Base-by-base conservation (phyloP, 2,797 vertebrate genomes). In the Brotula barbata region DNA sequence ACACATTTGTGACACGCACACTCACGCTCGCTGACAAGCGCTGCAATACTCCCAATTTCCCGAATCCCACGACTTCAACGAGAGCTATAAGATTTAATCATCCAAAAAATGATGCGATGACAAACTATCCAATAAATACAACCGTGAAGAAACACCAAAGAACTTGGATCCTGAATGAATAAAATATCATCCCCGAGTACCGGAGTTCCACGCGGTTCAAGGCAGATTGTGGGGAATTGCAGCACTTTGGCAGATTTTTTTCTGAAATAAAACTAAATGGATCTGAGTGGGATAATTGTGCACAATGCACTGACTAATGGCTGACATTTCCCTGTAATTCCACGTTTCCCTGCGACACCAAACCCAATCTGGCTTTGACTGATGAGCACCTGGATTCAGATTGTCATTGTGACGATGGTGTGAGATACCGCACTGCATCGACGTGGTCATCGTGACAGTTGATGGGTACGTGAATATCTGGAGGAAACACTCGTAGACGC, bases 41-140 rank as follows among this genome's bases (percentile, higher is more conserved):
- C 14, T 0, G 51, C 6, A 1, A 36, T 11, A 61, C 68, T 47
- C 73, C 70, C 71, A 75, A 61, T 46, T 57, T 64, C 5, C 64
- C 45, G 56, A 64, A 76, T 68, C 66, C 73, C 56, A 40, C 37
- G n/a, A 37, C n/a, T 28, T 34, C 53, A 36, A 11, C 9, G 0
- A 40, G 55, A 53, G 50, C 12, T 14, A 37, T 28, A 68, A 65
- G 60, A 64, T 64, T 6, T 76, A 75, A 84, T 78, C 68, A 71
- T 20, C 6, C 43, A 23, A 72, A 75, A 82, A 48, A 72, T 60
- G 43, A 52, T 61, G 58, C 53, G 17, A n/a, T 44, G 61, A 60
- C 43, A 11, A 73, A 12, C 59, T 42, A 47, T 55, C n/a, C 31
- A 63, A 68, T 44, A 56, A 63, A 76, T 8, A 48, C 6, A 28